Evolutionary conservation across 2,888 invertebrate genomes (phyloP), one percentile per base, ranked within the genome.

Genomic region (Bruchidius siliquastri): DNA sequence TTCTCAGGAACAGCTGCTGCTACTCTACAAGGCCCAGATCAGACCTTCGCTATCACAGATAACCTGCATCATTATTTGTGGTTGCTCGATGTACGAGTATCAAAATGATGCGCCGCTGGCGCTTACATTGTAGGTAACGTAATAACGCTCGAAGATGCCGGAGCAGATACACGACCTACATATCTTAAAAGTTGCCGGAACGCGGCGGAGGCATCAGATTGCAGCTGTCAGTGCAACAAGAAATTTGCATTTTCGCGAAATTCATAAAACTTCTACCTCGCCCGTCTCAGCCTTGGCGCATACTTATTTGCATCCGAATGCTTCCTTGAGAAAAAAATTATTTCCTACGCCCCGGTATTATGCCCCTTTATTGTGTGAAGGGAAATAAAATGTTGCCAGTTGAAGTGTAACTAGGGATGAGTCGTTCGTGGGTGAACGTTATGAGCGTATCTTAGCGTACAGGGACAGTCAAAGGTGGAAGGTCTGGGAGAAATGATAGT

Each of bases 151-250:
- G 49, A 49, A 49, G 49, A 76, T 49, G 22, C 22, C 20, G 72
- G 70, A 71, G 74, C 22, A 69, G 73, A 72, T 71, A 74, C 74
- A 77, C 74, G 78, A 79, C 77, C 77, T 76, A 77, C 76, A 78
- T 80, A 77, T 77, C 74, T 74, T 72, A 70, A 73, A 75, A 77
- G 72, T 76, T 75, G 76, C 72, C 75, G 74, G 49, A 49, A 49
- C 49, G 49, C 13, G 13, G 49, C 49, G 49, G 49, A 49, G 49
- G 69, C 74, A 76, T 75, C 75, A 76, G 72, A 75, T 71, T 75
- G 74, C 74, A 72, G 49, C 49, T 49, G 75, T 74, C 76, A 72
- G 75, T 74, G 74, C 72, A 75, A 75, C 77, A 75, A 76, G 76
- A 74, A 76, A 76, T 76, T 76, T 77, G 75, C 75, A 78, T 76